Conservation (phyloP, 2,797 vertebrate species). For the Siniperca scherzeri region DNA sequence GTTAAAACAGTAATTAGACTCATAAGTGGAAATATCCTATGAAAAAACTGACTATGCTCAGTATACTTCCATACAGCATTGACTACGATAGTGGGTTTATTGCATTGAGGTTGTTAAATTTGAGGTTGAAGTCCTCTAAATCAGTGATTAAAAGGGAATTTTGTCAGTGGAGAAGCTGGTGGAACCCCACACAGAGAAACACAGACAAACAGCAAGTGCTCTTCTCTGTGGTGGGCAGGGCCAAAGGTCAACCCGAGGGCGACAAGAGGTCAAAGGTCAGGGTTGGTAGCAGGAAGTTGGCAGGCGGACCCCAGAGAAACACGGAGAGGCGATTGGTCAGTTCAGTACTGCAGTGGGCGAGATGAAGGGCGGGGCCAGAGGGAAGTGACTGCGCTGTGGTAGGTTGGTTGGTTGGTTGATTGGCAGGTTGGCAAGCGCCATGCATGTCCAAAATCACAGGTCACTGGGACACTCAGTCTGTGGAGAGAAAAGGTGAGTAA, state of each 20-base stretch:
- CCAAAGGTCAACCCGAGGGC: conserved; percentile 56
- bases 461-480: conserved; percentile 93
- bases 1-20: conserved; percentile 35
- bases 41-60: conserved; percentile 46
- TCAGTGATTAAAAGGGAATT: conserved; percentile 42
- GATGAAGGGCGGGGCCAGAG: conserved; percentile 86
- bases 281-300: conserved; percentile 68
- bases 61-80: conserved; percentile 32
- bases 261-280: conserved; percentile 61
- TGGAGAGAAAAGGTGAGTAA: conserved; percentile 33
- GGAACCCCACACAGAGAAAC: conserved; percentile 62
- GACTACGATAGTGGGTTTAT: conserved; percentile 41
- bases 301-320: conserved; percentile 85
- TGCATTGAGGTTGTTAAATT: conserved; percentile 34
- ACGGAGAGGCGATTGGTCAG: conserved; percentile 81
- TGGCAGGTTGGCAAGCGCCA: conserved; percentile 73
- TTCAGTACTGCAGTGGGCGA: conserved; percentile 84
- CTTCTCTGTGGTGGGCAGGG: conserved; percentile 68
- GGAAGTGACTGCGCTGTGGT: conserved; percentile 89
- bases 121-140: conserved; percentile 33
- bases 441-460: conserved; percentile 86
- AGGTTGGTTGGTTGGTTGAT: conserved; percentile 78
- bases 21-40: conserved; percentile 44
- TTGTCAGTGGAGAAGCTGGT: conserved; percentile 52
- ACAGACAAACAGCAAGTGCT: conserved; percentile 76